Evolutionary conservation across 1,140 invertebrate species (phyloP).

Genomic region (Drosophila serrata): DNA sequence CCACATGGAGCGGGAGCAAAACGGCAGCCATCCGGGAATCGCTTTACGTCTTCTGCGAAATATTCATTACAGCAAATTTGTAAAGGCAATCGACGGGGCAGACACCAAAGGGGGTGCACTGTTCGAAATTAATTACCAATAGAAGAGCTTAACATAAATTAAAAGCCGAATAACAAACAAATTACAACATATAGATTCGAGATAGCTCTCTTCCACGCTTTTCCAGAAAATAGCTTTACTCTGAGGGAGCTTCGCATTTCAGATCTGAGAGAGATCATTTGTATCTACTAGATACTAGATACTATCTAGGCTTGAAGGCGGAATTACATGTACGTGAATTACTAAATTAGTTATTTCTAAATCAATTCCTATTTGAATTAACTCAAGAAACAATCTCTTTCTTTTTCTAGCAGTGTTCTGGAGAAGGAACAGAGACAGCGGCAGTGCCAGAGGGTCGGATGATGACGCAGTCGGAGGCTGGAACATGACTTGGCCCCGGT

Average conservation of each 20-base stretch:
- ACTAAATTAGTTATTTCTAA: too few relatives aligned
- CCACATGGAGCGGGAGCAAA: slow-evolving; percentile 40
- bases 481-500: slow-evolving; percentile 18
- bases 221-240: too few relatives aligned
- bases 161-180: too few relatives aligned
- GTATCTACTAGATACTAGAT: too few relatives aligned
- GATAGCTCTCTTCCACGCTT: too few relatives aligned
- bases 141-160: too few relatives aligned
- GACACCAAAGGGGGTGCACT: slow-evolving; percentile 18
- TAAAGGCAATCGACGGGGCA: slow-evolving; percentile 45
- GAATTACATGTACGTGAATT: too few relatives aligned
- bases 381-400: background rate
- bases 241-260: too few relatives aligned
- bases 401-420: slow-evolving; percentile 4
- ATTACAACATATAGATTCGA: too few relatives aligned
- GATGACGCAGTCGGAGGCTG: slow-evolving; percentile 35
- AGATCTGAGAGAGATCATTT: too few relatives aligned
- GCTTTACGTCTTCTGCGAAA: slow-evolving; percentile 77
- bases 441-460: slow-evolving; percentile 23
- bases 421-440: background rate
- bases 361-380: background rate
- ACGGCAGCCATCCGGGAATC: slow-evolving; percentile 59
- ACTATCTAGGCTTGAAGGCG: too few relatives aligned
- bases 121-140: background rate
- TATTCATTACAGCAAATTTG: slow-evolving; percentile 79